Base-by-base conservation (phyloP, 2,797 vertebrate species). In the Micromesistius poutassou region DNA sequence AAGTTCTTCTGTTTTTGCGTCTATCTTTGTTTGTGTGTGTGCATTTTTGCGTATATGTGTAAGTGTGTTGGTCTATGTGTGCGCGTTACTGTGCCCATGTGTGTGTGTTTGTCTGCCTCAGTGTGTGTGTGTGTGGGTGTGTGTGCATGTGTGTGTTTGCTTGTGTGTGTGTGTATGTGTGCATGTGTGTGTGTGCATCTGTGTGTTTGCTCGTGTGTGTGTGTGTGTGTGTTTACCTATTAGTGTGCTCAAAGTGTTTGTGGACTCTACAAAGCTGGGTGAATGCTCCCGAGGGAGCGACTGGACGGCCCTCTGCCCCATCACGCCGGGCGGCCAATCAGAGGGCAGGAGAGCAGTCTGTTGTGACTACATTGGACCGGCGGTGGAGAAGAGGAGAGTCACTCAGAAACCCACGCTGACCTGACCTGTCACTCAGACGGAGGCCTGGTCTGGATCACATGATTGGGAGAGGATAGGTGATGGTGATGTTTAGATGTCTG, bases 211-310 rank as follows among this genome's bases (percentile, higher is more conserved):
- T 12, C 40, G 72, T 40, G 35, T 42, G 72, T 40, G 35, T 72
- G 36, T 4, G 19, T 40, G 36, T 73, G 40, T 62, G 46, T 75
- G 40, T 71, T 42, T 35, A 25, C 13, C 30, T 38, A 19, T 35
- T 33, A 68, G 72, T 70, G 33, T 74, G 33, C 33, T 22, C n/a
- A 25, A n/a, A 55, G 68, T 30, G 25, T 36, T 72, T 40, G 31
- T 72, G 68, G 42, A 75, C 46, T 50, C 9, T 14, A 31, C 40
- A 38, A 66, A 55, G 22, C 25, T 73, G 19, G 62, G 28, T 75
- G 73, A 77, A 75, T 28, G 68, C 68, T 77, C 73, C 76, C 68
- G 6, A 4, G 73, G 68, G 76, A 38, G 25, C 72, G 70, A 33
- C 79, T 73, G 30, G 71, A 40, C 35, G 36, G 66, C 70, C 33